Evolutionary conservation across 2,113 vertebrate species (phyloP).

Genomic region (Tragelaphus buxtoni): DNA sequence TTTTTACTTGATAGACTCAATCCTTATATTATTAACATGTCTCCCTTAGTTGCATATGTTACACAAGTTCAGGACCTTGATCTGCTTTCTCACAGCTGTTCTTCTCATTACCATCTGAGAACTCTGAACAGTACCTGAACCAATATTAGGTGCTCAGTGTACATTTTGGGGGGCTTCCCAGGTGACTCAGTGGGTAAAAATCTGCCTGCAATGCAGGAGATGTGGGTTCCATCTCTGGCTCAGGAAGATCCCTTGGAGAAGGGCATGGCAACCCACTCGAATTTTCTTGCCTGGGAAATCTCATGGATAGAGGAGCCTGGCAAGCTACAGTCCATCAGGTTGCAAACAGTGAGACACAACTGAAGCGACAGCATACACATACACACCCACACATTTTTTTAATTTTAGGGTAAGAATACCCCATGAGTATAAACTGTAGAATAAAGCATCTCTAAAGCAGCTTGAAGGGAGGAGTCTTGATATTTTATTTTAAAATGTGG

Average conservation of each 20-base stretch:
- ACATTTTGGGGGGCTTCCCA: not conserved
- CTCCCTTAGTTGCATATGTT: not conserved
- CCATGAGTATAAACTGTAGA: not conserved
- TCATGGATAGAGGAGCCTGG: not conserved
- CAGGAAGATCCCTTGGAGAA: not conserved
- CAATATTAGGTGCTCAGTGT: not conserved
- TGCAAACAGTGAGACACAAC: not conserved
- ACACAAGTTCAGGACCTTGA: not conserved
- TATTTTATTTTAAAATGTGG: slow-evolving; percentile 24
- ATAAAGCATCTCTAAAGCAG: not conserved
- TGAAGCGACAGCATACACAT: not conserved
- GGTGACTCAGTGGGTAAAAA: not conserved
- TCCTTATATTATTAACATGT: not conserved
- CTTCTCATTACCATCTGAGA: not conserved
- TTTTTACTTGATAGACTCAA: not conserved
- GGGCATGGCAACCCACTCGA: not conserved
- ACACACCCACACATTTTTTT: not conserved
- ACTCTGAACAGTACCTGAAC: not conserved
- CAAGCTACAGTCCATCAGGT: not conserved
- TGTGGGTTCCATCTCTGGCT: not conserved
- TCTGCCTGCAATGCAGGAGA: not conserved
- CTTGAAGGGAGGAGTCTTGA: not conserved
- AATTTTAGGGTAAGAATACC: not conserved
- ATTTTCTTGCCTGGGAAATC: not conserved
- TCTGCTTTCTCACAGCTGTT: not conserved